phyloP scores from a whole-genome alignment of 2,888 invertebrate genomes.

The Clostera curtula region DNA sequence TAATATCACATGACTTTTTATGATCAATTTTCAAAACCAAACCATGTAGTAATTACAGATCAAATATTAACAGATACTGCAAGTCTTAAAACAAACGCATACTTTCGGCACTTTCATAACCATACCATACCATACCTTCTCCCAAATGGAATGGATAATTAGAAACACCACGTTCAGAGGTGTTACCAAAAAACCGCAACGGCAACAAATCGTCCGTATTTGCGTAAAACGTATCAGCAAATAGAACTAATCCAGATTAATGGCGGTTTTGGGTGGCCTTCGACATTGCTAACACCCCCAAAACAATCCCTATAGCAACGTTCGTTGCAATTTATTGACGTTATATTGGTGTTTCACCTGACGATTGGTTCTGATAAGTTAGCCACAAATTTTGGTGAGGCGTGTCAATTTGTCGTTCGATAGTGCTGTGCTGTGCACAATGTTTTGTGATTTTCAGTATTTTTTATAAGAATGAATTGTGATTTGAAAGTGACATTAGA shows the following conservation, averaged over 20 bases:
- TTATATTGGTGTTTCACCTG: constrained; percentile 19
- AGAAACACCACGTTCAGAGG: no score
- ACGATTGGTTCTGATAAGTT: constrained; percentile 10
- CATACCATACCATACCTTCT: no score
- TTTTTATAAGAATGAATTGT: no score
- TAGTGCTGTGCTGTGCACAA: no score
- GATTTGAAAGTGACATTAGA: no score
- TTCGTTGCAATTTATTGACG: constrained; percentile 20
- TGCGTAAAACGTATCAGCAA: constrained; percentile 20
- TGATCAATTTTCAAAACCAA: no score
- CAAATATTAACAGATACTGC: not conserved
- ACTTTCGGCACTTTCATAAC: not conserved
- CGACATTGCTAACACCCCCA: constrained; percentile 9
- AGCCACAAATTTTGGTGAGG: no score
- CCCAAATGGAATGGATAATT: no score
- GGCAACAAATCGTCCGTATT: constrained; percentile 17
- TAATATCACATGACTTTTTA: no score
- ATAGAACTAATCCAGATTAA: constrained; percentile 24
- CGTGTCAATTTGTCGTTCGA: no score
- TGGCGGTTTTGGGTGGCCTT: constrained; percentile 18
- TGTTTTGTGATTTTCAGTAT: no score
- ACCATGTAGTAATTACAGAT: no score
- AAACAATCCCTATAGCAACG: constrained; percentile 8
- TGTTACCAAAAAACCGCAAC: not conserved
- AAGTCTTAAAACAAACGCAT: not conserved